These are phyloP conservation scores for Paramormyrops hopkinsi DNA, from an alignment of 2,797 vertebrate genomes.

Conservation along the genomic window DNA sequence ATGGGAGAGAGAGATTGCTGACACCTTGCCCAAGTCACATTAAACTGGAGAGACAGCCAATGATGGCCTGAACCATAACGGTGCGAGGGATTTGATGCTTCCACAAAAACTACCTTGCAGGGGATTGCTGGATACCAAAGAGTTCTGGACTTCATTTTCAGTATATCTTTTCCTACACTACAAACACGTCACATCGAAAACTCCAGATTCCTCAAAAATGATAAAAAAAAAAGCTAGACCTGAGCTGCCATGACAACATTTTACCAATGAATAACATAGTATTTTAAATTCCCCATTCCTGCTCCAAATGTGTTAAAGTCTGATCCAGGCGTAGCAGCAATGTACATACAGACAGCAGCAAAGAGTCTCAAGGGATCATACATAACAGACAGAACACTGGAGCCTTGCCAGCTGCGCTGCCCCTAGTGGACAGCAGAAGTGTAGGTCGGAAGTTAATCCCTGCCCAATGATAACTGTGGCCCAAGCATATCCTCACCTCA, in stretches of 20 bases:
- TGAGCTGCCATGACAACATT: neutral
- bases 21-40: neutral
- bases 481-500: slow-evolving; percentile 61
- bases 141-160: neutral
- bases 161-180: neutral
- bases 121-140: neutral
- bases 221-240: neutral
- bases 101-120: neutral
- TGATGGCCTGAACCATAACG: neutral
- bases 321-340: neutral
- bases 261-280: neutral
- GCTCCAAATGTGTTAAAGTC: neutral
- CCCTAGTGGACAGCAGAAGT: neutral
- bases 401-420: neutral
- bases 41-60: neutral
- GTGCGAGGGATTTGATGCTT: neutral
- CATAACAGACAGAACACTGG: neutral
- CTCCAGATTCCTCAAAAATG: neutral
- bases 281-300: neutral
- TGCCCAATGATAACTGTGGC: neutral
- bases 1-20: neutral
- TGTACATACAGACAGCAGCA: neutral
- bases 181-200: neutral
- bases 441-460: neutral
- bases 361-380: neutral